phyloP scores from a whole-genome alignment of 2,797 vertebrate genomes.

The Leptatherina wallacei region DNA sequence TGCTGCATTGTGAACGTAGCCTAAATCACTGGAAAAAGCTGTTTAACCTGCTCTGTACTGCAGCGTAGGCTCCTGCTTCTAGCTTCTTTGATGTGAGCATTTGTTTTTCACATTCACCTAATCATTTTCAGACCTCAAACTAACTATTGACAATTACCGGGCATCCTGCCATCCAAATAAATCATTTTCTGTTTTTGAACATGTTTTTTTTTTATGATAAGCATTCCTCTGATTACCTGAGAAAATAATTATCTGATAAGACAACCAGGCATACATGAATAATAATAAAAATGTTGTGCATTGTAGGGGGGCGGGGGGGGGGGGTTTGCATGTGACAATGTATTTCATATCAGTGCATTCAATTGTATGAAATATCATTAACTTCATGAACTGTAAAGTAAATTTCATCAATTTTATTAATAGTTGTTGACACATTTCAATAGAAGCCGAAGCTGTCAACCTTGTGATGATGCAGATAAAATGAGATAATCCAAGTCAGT shows the following conservation, averaged over 20 bases:
- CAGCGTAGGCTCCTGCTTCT: neutral
- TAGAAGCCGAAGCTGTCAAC: neutral
- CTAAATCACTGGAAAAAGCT: no score
- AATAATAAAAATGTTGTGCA: neutral
- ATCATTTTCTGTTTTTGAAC: neutral
- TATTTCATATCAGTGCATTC: slow-evolving; percentile 2
- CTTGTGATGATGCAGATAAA: neutral
- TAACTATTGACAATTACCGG: neutral
- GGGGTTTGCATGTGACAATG: neutral
- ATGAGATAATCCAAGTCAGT: neutral
- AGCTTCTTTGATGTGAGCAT: neutral
- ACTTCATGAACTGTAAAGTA: slow-evolving; percentile 4
- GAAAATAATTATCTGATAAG: neutral
- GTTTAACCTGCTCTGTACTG: no score
- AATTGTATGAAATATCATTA: neutral
- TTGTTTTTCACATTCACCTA: no score
- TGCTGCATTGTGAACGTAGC: no score
- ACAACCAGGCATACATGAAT: neutral
- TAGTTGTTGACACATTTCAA: slow-evolving; percentile 5
- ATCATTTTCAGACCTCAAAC: neutral
- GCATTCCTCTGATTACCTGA: neutral
- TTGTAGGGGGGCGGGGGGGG: neutral
- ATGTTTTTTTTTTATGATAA: neutral
- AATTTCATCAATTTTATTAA: no score
- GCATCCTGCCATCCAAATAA: neutral